Evolutionary conservation across 92 coral and sea anemone genomes (phyloP).

Genomic region (Actinostola sp.): DNA sequence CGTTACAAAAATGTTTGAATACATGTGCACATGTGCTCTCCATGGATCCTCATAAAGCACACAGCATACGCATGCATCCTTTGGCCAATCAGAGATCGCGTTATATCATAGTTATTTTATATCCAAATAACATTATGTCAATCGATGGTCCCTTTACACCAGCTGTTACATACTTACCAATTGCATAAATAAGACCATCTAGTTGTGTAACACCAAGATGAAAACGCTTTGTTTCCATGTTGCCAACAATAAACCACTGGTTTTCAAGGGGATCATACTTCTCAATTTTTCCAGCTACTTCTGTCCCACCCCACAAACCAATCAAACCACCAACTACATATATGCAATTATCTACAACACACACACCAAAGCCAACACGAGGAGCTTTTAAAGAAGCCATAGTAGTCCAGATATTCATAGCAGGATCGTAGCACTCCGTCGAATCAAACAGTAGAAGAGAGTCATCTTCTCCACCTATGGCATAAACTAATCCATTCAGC

Average conservation of each 20-base stretch:
- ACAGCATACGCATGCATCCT: no score
- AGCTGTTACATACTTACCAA: slow-evolving; percentile 81
- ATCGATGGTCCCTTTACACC: no score
- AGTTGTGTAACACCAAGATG: slow-evolving; percentile 86
- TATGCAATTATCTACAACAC: slow-evolving; percentile 80
- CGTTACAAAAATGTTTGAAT: no score
- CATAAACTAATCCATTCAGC: slow-evolving; percentile 81
- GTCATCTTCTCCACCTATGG: slow-evolving; percentile 96
- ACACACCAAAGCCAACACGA: slow-evolving; percentile 89
- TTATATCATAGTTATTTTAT: no score
- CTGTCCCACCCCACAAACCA: slow-evolving; percentile 99
- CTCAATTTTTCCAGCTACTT: slow-evolving; percentile 84
- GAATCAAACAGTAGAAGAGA: slow-evolving; percentile 85
- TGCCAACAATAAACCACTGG: slow-evolving; percentile 82
- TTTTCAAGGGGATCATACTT: slow-evolving; percentile 84
- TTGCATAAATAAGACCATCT: slow-evolving; percentile 81
- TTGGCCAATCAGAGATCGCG: no score
- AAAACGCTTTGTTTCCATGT: slow-evolving; percentile 77
- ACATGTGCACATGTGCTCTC: no score
- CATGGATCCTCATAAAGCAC: no score
- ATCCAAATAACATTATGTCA: no score
- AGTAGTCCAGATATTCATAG: slow-evolving; percentile 75
- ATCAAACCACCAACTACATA: slow-evolving; percentile 97
- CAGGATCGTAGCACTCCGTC: slow-evolving; percentile 87
- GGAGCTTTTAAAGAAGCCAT: slow-evolving; percentile 83